phyloP scores from a whole-genome alignment of 1,140 invertebrate genomes.

The Battus philenor region DNA sequence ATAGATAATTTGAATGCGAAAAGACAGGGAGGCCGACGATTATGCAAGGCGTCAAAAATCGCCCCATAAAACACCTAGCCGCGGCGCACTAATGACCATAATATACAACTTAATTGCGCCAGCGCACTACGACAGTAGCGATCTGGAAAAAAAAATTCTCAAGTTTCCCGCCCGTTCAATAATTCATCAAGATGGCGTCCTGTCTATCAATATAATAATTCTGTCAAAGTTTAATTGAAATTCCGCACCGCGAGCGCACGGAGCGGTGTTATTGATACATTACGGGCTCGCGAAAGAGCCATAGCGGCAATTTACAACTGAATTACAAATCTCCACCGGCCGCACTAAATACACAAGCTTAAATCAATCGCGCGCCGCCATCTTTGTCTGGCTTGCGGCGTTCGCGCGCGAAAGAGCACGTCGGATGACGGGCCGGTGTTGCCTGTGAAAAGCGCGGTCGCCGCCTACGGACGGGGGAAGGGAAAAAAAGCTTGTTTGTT shows the following conservation, averaged over 20 bases:
- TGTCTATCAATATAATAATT: slow-evolving; percentile 71
- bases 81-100: slow-evolving; percentile 9
- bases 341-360: slow-evolving; percentile 69
- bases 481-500: slow-evolving; percentile 59
- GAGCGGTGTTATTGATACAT: slow-evolving; percentile 71
- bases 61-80: slow-evolving; percentile 20
- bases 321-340: slow-evolving; percentile 66
- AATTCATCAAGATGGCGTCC: slow-evolving; percentile 57
- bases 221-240: slow-evolving; percentile 73
- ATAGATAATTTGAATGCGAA: slow-evolving; percentile 7
- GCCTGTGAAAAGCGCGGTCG: slow-evolving; percentile 37
- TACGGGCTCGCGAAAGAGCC: slow-evolving; percentile 59
- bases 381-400: slow-evolving; percentile 22
- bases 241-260: slow-evolving; percentile 40
- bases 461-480: slow-evolving; percentile 52
- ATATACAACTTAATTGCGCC: slow-evolving; percentile 41
- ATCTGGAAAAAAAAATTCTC: slow-evolving; percentile 26
- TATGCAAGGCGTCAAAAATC: slow-evolving; percentile 17
- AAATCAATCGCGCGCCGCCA: slow-evolving; percentile 52
- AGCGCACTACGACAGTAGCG: slow-evolving; percentile 20
- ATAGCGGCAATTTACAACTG: slow-evolving; percentile 65
- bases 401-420: slow-evolving; percentile 19
- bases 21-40: slow-evolving; percentile 13
- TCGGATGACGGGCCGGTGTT: slow-evolving; percentile 24
- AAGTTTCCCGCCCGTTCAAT: slow-evolving; percentile 30